Base-by-base conservation (phyloP, 2,797 vertebrate genomes). In the Ciconia nigra region DNA sequence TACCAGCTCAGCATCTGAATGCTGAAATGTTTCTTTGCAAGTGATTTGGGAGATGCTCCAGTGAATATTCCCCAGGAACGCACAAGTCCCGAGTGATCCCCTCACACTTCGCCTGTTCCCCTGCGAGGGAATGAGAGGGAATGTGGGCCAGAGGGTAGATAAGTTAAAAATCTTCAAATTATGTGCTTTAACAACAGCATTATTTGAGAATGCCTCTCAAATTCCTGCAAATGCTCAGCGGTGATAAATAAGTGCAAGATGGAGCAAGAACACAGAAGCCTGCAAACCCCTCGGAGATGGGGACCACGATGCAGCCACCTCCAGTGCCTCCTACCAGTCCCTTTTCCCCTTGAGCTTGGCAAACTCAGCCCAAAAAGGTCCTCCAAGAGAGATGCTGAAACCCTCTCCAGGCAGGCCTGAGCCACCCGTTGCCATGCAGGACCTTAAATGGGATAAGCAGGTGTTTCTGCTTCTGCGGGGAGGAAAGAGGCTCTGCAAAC, bases 21-120 rank as follows among this genome's bases (percentile, higher is more conserved):
- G 63, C 88, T 69, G 47, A 90, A 58, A 69, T 47, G 28, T 44
- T 96, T 91, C 85, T 84, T 65, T 82, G 62, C 41, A 83, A 89
- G 55, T 35, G 22, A 83, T 73, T 2, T 67, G n/a, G 63, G 66
- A 89, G 70, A 85, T 41, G 47, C 5, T 89, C 10, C 1, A 3
- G 26, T 47, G 33, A 82, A 55, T 39, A 22, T 28, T 73, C 59
- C n/a, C 47, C 82, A 78, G 21, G 44, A 95, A 77, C 28, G 62
- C 24, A 62, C 35, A 33, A 0, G 12, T 14, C 13, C 10, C 0
- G 0, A 80, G 47, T 7, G 42, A 74, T 55, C 2, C 20, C 21
- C 55, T 87, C 26, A 10, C 24, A 16, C 16, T 91, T 83, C 11
- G 29, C 20, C 13, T 5, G 2, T n/a, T 79, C 35, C 11, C 67